Percentiles rank a stretch among this genome's conserved stretches.
Evolutionary conservation across 2,113 vertebrate species (phyloP).

Genomic region (Ginglymostoma cirratum): DNA sequence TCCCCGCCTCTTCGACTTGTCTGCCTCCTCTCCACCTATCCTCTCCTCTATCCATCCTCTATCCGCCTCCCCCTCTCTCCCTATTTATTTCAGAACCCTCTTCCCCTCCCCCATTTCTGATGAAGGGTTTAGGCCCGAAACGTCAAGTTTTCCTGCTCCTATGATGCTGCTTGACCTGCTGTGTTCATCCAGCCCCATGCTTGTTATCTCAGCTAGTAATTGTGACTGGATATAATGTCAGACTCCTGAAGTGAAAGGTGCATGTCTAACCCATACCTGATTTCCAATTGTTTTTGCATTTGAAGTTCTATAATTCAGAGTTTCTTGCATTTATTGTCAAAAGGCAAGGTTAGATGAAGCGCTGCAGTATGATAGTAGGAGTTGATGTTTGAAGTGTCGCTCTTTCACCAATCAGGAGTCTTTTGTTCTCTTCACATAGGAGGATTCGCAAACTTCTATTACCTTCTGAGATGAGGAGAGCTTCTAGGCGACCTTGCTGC

Average conservation of each 20-base stretch:
- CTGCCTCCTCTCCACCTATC: too few relatives aligned
- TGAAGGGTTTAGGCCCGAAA: too few relatives aligned
- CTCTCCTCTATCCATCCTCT: too few relatives aligned
- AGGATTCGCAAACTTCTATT: conserved; percentile 56
- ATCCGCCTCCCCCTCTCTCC: too few relatives aligned
- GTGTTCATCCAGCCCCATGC: too few relatives aligned
- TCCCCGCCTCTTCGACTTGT: too few relatives aligned
- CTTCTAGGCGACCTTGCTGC: conserved; percentile 53
- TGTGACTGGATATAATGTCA: neutral
- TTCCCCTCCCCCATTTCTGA: too few relatives aligned
- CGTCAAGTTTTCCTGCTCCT: too few relatives aligned
- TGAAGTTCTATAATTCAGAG: neutral
- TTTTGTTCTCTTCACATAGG: conserved; percentile 47
- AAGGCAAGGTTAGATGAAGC: neutral
- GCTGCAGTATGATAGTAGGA: neutral
- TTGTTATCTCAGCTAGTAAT: too few relatives aligned
- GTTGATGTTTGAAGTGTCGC: neutral
- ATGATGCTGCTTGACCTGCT: too few relatives aligned
- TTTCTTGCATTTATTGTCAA: neutral
- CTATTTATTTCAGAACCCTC: too few relatives aligned
- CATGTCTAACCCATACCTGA: neutral
- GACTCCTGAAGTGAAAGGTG: neutral
- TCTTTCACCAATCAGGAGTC: conserved; percentile 37
- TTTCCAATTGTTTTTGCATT: neutral
- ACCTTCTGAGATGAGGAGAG: conserved; percentile 53